Percentiles rank a stretch among this genome's conserved stretches.
These are phyloP conservation scores for Panthera leo DNA, from an alignment of 2,113 vertebrate genomes.

Conservation along the genomic window DNA sequence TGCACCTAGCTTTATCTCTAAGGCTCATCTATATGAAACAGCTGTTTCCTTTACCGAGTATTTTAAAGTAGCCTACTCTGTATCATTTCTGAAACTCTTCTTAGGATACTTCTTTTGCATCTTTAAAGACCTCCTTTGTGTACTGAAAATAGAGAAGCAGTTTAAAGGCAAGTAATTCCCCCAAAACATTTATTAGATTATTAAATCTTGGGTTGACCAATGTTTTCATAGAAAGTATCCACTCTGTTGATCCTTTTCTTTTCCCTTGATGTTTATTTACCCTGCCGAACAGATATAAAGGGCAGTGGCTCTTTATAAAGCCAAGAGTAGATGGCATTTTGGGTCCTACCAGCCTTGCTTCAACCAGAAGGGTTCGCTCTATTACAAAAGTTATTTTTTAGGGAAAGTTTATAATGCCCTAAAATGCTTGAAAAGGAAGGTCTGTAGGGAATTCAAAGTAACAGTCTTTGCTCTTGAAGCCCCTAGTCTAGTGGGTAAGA, in stretches of 20 bases:
- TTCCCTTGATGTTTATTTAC: constrained; percentile 6
- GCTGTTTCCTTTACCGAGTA: not conserved
- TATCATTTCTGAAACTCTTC: not conserved
- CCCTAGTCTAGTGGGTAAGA: not conserved
- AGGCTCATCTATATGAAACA: not conserved
- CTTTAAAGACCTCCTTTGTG: not conserved
- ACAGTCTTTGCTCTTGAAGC: not conserved
- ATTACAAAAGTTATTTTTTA: constrained; percentile 12
- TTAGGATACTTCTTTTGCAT: not conserved
- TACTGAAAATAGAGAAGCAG: constrained; percentile 44
- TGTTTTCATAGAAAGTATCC: constrained; percentile 19
- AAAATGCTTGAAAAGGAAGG: constrained; percentile 19
- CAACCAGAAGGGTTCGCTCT: not conserved
- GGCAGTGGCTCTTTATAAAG: not conserved
- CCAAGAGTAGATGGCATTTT: not conserved
- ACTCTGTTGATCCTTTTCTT: not conserved
- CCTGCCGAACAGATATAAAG: not conserved
- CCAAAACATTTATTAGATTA: not conserved
- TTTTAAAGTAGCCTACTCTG: constrained; percentile 17
- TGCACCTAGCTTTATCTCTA: not conserved
- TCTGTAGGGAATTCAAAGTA: constrained; percentile 19
- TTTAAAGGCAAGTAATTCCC: not conserved
- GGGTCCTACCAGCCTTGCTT: not conserved
- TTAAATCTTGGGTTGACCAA: not conserved
- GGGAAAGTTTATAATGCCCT: not conserved